Conservation (phyloP, 2,113 vertebrate genomes). For the Pampusana beccarii region DNA sequence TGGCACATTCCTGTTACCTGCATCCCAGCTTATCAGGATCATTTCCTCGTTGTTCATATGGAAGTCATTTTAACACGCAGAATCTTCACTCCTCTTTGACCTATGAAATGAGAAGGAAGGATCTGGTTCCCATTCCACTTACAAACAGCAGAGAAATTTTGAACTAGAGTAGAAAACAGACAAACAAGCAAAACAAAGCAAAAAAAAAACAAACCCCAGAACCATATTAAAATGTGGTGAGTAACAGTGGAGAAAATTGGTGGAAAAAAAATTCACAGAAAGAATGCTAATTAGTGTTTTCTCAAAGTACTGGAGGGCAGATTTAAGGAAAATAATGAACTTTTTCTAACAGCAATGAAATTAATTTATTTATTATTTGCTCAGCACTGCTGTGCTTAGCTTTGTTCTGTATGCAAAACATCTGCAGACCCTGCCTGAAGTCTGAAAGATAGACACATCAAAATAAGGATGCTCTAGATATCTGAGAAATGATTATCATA, state of each 20-base stretch:
- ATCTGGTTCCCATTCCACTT: neutral
- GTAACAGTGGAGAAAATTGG: neutral
- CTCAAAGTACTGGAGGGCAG: neutral
- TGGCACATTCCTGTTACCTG: neutral
- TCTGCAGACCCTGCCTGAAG: slow-evolving; percentile 20
- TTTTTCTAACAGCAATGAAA: neutral
- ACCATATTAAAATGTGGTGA: neutral
- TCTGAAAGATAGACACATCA: slow-evolving; percentile 53
- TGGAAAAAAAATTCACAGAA: neutral
- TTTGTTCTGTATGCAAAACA: slow-evolving; percentile 43
- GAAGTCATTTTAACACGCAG: neutral
- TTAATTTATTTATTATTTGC: slow-evolving; percentile 50
- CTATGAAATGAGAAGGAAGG: neutral
- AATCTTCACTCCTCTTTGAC: neutral
- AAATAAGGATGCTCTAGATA: slow-evolving; percentile 41
- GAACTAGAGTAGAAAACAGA: neutral
- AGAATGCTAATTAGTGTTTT: neutral
- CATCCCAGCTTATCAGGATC: neutral
- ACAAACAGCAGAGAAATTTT: neutral
- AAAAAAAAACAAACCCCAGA: neutral
- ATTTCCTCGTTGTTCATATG: neutral
- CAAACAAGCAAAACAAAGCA: too few relatives aligned
- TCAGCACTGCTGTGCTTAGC: neutral
- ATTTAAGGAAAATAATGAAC: neutral
- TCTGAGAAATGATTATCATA: neutral